A percentile compares a stretch with the other conserved stretches of the same genome.
phyloP scores from a whole-genome alignment of 2,797 vertebrate genomes.

The Myiotriccus ornatus region DNA sequence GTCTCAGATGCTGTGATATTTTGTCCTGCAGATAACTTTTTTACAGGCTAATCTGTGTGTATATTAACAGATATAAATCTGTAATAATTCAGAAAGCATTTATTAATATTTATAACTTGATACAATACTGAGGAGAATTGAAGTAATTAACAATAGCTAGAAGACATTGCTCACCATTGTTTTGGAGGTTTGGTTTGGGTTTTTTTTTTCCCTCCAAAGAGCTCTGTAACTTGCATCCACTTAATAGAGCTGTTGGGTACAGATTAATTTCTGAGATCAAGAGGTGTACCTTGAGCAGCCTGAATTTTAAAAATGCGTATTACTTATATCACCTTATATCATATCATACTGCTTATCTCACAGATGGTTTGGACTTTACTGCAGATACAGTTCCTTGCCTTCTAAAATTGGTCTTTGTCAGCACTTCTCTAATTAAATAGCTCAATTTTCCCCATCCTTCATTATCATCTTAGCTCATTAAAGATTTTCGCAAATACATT shows the following conservation, averaged over 20 bases:
- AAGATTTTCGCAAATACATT: neutral
- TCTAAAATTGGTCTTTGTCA: neutral
- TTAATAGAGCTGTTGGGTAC: neutral
- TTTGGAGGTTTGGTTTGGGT: rapidly evolving
- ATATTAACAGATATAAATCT: neutral
- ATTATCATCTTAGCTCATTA: neutral
- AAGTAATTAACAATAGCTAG: neutral
- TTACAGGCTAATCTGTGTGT: neutral
- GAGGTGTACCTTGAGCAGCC: neutral
- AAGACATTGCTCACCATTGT: neutral
- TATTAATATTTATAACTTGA: neutral
- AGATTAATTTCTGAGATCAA: neutral
- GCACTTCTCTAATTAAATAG: neutral
- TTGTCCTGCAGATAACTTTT: neutral
- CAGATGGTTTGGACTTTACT: neutral
- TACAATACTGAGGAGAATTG: neutral
- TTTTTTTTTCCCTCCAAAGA: neutral
- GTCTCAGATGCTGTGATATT: neutral
- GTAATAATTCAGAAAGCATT: neutral
- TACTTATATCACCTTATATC: neutral
- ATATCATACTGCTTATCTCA: neutral
- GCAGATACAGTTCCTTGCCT: neutral
- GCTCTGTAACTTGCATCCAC: neutral
- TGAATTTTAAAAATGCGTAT: neutral
- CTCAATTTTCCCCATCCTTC: neutral